A percentile compares a stretch with the other conserved stretches of the same genome.
These are phyloP conservation scores for Beris chalybata DNA, from an alignment of 2,888 invertebrate species.

Conservation along the genomic window DNA sequence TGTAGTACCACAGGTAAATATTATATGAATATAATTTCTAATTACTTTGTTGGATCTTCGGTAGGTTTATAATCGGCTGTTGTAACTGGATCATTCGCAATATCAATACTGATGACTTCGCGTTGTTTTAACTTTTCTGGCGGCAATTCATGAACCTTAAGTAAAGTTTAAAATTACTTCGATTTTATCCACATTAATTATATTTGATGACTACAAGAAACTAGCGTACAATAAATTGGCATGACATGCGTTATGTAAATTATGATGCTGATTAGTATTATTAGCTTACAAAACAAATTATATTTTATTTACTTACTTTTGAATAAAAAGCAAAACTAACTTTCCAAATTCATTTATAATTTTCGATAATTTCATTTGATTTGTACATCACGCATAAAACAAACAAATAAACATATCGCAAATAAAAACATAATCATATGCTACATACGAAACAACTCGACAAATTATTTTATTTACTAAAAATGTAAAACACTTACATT, in stretches of 20 bases:
- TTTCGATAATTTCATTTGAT: no score
- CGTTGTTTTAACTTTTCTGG: slow-evolving; percentile 85
- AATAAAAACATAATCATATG: background rate
- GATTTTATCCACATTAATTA: background rate
- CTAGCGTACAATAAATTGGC: no score
- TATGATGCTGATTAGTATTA: no score
- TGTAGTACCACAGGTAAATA: slow-evolving; percentile 4
- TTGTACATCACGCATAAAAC: no score
- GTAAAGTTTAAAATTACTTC: background rate
- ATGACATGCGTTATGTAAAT: no score
- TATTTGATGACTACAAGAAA: background rate
- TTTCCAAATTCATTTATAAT: no score
- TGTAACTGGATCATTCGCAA: slow-evolving; percentile 85
- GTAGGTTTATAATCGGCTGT: slow-evolving; percentile 84
- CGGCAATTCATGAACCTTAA: slow-evolving; percentile 88
- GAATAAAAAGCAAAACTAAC: no score
- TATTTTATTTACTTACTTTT: no score
- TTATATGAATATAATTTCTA: slow-evolving; percentile 1
- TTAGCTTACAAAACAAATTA: no score
- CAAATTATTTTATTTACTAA: slow-evolving; percentile 6
- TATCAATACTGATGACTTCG: slow-evolving; percentile 91
- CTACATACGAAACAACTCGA: background rate
- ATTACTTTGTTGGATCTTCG: slow-evolving; percentile 70
- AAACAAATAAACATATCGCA: no score
- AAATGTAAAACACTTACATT: slow-evolving; percentile 73